Evolutionary conservation across 2,888 invertebrate genomes (phyloP), one percentile per base, ranked within the genome.

Genomic region (Meiosimyza decipiens): DNA sequence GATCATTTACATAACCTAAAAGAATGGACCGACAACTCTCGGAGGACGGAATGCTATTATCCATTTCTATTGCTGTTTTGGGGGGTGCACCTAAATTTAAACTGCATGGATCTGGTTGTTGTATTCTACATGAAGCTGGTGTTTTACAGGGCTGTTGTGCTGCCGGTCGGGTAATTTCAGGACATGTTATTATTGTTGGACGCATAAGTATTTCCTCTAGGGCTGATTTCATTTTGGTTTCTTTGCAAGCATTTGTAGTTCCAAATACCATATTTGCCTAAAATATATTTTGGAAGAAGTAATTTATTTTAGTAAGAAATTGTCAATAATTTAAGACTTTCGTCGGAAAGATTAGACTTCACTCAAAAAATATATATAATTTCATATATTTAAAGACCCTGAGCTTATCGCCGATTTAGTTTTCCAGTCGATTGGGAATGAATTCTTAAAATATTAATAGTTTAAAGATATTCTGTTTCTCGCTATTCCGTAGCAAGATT

Each of bases 221-320:
- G 1, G 87, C 89, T 55, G 88, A 86, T 76, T 91, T 90, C 81
- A 91, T 87, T 73, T 87, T 87, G 66, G 86, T 84, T 77, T 91
- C 90, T 59, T 87, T 87, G 18, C 86, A 85, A 12, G 80, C 78
- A 54, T 88, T 86, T 40, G 82, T 78, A 75, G 89, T 88, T 18
- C 85, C 85, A 73, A 87, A 84, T 15, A 88, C 85, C 67, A 89
- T 87, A 75, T 87, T 84, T 1, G 86, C 79, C 86, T 86, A 22
- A 11, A 74, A 66, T 52, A 66, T 6, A 57, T 28, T 40, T 18
- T 52, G 47, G 6, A 50, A 62, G 4, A 28, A 3, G 40, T 72
- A 54, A 49, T 4, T 54, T 16, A 52, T 55, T 52, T 66, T 22
- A 52, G 18, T 68, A 63, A 6, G 16, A 62, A 16, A 33, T 47